Conservation (phyloP, 2,113 vertebrate genomes). For the Rhinogobius similis region DNA sequence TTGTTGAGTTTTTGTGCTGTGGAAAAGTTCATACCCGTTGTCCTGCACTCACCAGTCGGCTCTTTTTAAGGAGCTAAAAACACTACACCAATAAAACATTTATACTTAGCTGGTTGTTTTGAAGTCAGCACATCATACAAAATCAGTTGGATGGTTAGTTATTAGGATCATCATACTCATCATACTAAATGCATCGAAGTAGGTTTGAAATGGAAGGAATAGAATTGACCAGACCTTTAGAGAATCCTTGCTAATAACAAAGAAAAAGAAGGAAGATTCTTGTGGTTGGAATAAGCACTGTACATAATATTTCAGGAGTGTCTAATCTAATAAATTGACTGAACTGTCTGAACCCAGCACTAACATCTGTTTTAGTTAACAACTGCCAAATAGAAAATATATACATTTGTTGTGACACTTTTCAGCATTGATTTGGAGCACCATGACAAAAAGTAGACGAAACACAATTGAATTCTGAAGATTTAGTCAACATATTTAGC, state of each 20-base stretch:
- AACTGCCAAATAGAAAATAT: too few species aligned
- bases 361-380: too few species aligned
- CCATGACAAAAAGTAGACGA: too few species aligned
- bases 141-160: neutral
- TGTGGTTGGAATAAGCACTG: neutral
- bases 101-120: neutral
- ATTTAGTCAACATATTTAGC: too few species aligned
- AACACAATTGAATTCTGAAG: too few species aligned
- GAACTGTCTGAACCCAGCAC: too few species aligned
- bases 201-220: neutral
- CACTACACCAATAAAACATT: neutral
- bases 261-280: neutral
- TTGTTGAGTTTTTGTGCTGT: constrained; percentile 17
- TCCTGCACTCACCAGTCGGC: neutral
- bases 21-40: constrained; percentile 14
- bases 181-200: too few species aligned
- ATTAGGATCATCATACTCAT: too few species aligned
- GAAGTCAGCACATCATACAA: neutral
- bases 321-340: neutral
- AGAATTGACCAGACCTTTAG: too few species aligned
- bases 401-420: too few species aligned
- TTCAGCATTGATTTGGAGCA: too few species aligned
- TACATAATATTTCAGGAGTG: too few species aligned
- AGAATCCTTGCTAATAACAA: neutral
- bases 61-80: neutral